phyloP scores from a whole-genome alignment of 2,888 invertebrate species.

The Urechis unicinctus region DNA sequence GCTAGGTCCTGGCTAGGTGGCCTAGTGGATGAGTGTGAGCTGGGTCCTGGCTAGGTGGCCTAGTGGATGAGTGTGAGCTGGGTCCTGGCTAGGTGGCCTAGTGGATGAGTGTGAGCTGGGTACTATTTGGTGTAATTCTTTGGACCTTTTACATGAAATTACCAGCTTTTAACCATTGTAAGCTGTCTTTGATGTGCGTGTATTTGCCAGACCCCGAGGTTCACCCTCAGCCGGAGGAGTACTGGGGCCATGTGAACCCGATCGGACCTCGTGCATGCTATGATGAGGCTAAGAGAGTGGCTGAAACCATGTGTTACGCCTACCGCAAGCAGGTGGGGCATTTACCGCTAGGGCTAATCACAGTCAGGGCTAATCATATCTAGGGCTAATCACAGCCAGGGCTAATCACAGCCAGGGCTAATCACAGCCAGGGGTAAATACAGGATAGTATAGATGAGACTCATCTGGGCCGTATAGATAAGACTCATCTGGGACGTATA shows the following conservation, averaged over 20 bases:
- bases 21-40: no score
- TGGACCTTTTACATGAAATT: no score
- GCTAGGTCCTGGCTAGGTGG: no score
- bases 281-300: constrained; percentile 98
- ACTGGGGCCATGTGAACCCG: constrained; percentile 99
- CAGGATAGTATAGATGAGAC: no score
- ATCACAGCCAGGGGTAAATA: background rate
- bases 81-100: no score
- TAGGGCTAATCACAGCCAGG: background rate
- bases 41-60: no score
- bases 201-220: constrained; percentile 74
- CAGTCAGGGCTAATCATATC: background rate
- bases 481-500: background rate
- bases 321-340: constrained; percentile 73
- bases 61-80: no score
- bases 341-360: background rate
- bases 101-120: no score
- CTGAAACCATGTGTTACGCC: constrained; percentile 91
- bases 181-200: background rate
- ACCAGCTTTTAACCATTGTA: background rate
- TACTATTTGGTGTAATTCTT: no score
- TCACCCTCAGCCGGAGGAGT: constrained; percentile 95
- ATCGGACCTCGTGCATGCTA: constrained; percentile 86
- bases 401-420: background rate
- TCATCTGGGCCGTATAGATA: no score